phyloP scores from a whole-genome alignment of 2,888 invertebrate genomes.

The Melipona beecheii region DNA sequence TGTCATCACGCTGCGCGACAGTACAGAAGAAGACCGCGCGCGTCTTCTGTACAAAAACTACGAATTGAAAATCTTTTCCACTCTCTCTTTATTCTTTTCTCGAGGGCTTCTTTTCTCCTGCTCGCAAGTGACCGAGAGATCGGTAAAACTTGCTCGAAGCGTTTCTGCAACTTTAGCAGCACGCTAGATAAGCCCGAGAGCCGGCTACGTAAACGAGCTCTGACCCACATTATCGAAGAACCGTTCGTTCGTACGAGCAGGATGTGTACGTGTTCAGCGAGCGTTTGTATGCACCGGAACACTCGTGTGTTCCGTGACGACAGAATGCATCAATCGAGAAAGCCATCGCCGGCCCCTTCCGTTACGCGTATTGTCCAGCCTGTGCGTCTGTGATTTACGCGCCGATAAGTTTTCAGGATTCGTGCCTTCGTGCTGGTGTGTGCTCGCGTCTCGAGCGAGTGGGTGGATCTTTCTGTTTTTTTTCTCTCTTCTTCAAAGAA shows the following conservation, averaged over 20 bases:
- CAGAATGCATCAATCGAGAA: conserved; percentile 43
- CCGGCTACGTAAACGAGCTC: conserved; percentile 69
- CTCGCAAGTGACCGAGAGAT: neutral
- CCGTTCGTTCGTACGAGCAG: conserved; percentile 54
- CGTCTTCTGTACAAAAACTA: too few species aligned
- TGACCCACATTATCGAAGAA: conserved; percentile 76
- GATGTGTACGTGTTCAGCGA: conserved; percentile 41
- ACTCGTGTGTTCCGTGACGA: conserved; percentile 38
- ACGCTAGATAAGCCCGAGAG: conserved; percentile 52
- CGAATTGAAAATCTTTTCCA: too few species aligned
- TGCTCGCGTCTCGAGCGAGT: neutral
- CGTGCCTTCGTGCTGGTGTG: neutral
- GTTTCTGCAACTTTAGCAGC: conserved; percentile 16
- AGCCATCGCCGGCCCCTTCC: conserved; percentile 24
- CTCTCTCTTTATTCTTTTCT: too few species aligned
- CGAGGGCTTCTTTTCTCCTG: too few species aligned
- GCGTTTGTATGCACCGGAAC: conserved; percentile 45
- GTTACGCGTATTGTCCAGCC: neutral
- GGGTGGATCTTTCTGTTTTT: neutral
- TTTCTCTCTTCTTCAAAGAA: too few species aligned
- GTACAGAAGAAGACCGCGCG: too few species aligned
- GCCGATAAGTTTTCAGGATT: conserved; percentile 2
- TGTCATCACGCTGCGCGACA: too few species aligned
- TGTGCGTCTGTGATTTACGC: neutral
- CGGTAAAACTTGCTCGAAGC: conserved; percentile 33